phyloP scores from a whole-genome alignment of 2,888 invertebrate genomes.

The Anticlea derivata region DNA sequence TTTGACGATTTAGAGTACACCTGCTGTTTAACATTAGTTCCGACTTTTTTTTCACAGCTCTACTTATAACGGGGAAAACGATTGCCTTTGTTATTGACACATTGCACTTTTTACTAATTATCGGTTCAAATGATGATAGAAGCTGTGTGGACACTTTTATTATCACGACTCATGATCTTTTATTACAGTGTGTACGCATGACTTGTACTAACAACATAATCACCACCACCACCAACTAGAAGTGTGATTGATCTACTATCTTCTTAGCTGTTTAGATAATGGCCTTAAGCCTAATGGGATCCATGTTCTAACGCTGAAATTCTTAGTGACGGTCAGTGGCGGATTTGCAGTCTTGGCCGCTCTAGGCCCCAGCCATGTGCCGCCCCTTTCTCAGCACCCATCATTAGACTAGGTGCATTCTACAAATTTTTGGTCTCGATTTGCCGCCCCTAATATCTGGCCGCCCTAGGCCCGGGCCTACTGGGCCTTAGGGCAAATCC shows the following conservation, averaged over 20 bases:
- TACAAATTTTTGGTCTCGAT: too few relatives aligned
- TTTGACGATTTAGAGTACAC: too few relatives aligned
- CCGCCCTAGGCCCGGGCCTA: too few relatives aligned
- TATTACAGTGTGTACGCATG: background rate
- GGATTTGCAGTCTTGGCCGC: too few relatives aligned
- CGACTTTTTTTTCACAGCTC: constrained; percentile 25
- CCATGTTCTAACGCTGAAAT: too few relatives aligned
- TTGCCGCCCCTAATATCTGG: too few relatives aligned
- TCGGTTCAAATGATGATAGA: constrained; percentile 29
- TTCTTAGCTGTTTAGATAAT: background rate
- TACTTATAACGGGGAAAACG: constrained; percentile 36
- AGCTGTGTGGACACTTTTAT: constrained; percentile 27
- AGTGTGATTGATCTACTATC: background rate
- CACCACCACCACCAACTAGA: background rate
- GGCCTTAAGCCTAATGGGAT: too few relatives aligned
- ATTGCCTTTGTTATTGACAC: constrained; percentile 40
- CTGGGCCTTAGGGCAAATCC: too few relatives aligned
- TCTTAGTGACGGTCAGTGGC: too few relatives aligned
- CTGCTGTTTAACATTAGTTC: background rate
- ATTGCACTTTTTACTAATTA: constrained; percentile 39
- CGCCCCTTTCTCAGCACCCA: too few relatives aligned
- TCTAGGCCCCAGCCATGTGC: too few relatives aligned
- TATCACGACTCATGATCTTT: background rate
- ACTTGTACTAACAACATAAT: background rate
- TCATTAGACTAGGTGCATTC: too few relatives aligned